Evolutionary conservation across 2,888 invertebrate species (phyloP).

Genomic region (Hypena proboscidalis): DNA sequence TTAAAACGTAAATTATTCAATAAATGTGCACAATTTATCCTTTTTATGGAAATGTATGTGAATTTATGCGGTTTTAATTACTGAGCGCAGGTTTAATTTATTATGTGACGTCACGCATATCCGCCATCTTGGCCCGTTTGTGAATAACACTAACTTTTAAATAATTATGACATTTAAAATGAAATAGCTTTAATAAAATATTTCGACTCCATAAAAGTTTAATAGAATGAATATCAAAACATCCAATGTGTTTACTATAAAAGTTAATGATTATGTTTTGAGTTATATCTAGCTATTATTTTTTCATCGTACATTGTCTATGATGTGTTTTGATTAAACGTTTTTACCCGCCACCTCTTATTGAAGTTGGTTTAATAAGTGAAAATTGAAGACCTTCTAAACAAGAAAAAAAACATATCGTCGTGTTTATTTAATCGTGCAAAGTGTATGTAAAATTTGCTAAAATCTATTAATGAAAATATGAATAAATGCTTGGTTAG

Average conservation of each 20-base stretch:
- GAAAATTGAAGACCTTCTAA: too few relatives aligned
- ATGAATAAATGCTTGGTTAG: too few relatives aligned
- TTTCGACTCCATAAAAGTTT: neutral
- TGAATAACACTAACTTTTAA: conserved; percentile 15
- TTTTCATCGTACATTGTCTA: neutral
- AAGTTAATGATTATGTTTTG: conserved; percentile 2
- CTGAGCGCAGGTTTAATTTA: conserved; percentile 30
- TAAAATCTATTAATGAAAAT: too few relatives aligned
- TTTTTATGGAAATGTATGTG: conserved; percentile 28
- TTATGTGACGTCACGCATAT: conserved; percentile 25
- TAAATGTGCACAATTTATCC: conserved; percentile 9
- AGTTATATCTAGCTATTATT: conserved; percentile 2
- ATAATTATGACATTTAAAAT: conserved; percentile 28
- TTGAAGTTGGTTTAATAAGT: too few relatives aligned
- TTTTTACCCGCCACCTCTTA: too few relatives aligned
- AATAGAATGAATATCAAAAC: neutral
- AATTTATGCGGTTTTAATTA: conserved; percentile 42
- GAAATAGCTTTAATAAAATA: neutral
- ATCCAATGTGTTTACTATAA: neutral
- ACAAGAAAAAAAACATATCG: too few relatives aligned
- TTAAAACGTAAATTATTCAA: conserved; percentile 9
- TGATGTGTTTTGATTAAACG: too few relatives aligned
- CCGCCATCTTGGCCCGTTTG: conserved; percentile 15
- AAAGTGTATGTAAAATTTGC: too few relatives aligned
- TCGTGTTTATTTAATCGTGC: too few relatives aligned